Evolutionary conservation across 35 echinoderm and acorn worm genomes (phyloP).

Genomic region (Lytechinus variegatus): DNA sequence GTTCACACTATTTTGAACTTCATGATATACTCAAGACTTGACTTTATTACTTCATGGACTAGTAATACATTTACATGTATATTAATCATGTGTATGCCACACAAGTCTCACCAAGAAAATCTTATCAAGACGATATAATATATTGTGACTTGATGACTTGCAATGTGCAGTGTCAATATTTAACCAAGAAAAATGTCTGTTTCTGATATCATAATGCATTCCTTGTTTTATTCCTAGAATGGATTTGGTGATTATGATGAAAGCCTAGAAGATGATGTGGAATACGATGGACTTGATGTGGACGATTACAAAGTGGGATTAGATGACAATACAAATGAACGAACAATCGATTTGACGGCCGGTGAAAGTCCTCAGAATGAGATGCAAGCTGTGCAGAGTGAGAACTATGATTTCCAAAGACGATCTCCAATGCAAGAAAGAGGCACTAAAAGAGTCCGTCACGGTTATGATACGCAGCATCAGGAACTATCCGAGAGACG

Average conservation of each 20-base stretch:
- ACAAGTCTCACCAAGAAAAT: too few species aligned
- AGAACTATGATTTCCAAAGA: background rate
- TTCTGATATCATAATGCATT: too few species aligned
- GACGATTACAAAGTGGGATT: background rate
- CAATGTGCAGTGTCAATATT: too few species aligned
- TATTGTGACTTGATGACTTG: too few species aligned
- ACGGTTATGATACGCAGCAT: background rate
- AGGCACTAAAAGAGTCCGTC: background rate
- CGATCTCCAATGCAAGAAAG: background rate
- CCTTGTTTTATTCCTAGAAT: background rate
- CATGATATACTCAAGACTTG: too few species aligned
- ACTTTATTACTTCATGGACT: background rate
- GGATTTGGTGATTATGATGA: conserved; percentile 25
- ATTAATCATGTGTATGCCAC: too few species aligned
- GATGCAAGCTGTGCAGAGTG: background rate
- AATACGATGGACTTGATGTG: background rate
- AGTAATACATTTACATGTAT: too few species aligned
- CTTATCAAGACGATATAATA: too few species aligned
- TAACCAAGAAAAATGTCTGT: too few species aligned
- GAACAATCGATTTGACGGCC: background rate
- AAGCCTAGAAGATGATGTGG: conserved; percentile 34
- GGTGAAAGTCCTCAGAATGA: background rate
- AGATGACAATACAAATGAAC: background rate
- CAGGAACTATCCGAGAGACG: background rate
- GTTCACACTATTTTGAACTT: too few species aligned